Percentiles rank a stretch among this genome's conserved stretches.
These are phyloP conservation scores for Octodon degus DNA, from an alignment of 2,113 vertebrate genomes.

Conservation along the genomic window DNA sequence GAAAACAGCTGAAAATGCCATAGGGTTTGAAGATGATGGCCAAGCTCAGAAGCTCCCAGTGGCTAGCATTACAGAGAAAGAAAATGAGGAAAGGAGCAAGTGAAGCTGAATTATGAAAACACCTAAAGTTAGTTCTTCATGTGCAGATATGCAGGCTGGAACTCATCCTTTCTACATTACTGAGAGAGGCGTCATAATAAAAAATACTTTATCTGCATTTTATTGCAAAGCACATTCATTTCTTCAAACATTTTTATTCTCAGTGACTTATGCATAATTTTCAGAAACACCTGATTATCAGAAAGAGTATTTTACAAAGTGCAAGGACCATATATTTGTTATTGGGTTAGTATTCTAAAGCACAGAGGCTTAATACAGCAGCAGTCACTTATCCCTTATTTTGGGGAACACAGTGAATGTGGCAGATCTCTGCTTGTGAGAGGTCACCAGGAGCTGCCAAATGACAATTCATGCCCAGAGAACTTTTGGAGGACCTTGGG, in stretches of 20 bases:
- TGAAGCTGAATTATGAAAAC: not conserved
- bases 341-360: not conserved
- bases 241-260: not conserved
- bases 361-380: not conserved
- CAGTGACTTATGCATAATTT: not conserved
- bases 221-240: not conserved
- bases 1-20: not conserved
- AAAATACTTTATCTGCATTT: not conserved
- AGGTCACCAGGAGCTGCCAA: not conserved
- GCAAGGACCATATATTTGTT: not conserved
- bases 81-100: not conserved
- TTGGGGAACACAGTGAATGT: too few species aligned
- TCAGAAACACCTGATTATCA: not conserved
- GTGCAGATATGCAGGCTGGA: too few species aligned
- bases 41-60: not conserved
- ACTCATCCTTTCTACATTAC: not conserved
- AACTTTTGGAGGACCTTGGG: not conserved
- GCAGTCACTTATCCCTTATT: not conserved
- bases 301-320: constrained; percentile 18
- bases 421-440: not conserved
- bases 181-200: not conserved
- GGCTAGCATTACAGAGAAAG: not conserved
- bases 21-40: not conserved
- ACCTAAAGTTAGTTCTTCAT: not conserved
- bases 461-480: not conserved